Conservation (phyloP, 2,113 vertebrate species). For the Leucoraja erinaceus region DNA sequence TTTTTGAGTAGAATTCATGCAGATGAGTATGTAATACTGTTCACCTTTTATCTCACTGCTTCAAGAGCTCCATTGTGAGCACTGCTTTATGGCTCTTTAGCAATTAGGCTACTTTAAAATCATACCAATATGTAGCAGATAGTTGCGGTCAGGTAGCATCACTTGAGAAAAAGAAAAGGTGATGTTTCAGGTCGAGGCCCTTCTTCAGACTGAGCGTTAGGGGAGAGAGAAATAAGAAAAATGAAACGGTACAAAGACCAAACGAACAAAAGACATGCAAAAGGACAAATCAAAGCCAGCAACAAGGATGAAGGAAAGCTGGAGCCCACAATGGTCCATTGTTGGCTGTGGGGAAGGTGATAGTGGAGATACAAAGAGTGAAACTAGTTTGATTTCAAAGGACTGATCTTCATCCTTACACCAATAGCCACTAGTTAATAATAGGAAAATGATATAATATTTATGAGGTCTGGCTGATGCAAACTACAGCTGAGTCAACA, state of each 20-base stretch:
- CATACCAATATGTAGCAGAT: neutral
- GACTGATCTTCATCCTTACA: neutral
- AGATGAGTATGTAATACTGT: neutral
- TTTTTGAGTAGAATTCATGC: neutral
- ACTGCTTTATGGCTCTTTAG: neutral
- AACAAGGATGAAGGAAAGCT: too few species aligned
- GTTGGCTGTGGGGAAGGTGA: too few species aligned
- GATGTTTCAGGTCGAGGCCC: too few species aligned
- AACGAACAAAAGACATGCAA: too few species aligned
- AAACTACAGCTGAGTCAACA: constrained; percentile 23
- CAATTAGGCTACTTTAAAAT: neutral
- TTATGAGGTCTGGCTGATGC: neutral
- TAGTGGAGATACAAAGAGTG: too few species aligned
- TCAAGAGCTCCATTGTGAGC: neutral
- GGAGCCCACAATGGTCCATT: too few species aligned
- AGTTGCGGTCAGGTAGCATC: too few species aligned
- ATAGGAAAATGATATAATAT: constrained; percentile 29
- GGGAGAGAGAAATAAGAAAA: too few species aligned
- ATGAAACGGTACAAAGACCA: too few species aligned
- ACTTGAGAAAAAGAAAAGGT: too few species aligned
- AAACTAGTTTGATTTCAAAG: neutral
- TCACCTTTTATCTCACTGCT: constrained; percentile 1
- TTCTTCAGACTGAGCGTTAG: too few species aligned
- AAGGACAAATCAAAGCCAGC: too few species aligned
- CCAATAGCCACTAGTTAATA: neutral